Conservation (phyloP, 2,113 vertebrate genomes). For the Talpa occidentalis region DNA sequence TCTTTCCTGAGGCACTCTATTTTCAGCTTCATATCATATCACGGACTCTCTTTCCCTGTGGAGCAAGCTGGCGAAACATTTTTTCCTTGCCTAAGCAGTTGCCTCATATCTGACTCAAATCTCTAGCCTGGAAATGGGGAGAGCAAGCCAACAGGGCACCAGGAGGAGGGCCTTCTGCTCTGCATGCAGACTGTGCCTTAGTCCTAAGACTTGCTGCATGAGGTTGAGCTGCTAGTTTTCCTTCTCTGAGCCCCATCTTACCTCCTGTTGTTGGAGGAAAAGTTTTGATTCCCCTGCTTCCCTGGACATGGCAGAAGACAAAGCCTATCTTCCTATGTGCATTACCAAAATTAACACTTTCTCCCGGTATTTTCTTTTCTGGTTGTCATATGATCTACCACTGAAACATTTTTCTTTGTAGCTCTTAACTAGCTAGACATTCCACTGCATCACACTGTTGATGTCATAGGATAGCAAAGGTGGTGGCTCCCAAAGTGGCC, state of each 20-base stretch:
- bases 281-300: not conserved
- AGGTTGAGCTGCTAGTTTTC: not conserved
- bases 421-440: slow-evolving; percentile 80
- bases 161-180: slow-evolving; percentile 6
- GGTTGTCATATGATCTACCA: not conserved
- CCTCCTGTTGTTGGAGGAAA: not conserved
- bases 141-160: not conserved
- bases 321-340: not conserved
- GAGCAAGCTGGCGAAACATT: slow-evolving; percentile 75
- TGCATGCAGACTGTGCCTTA: not conserved
- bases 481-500: slow-evolving; percentile 65
- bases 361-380: not conserved
- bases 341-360: slow-evolving; percentile 47
- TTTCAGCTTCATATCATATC: slow-evolving; percentile 71
- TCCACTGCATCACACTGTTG: slow-evolving; percentile 83
- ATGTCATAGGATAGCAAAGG: slow-evolving; percentile 69
- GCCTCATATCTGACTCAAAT: slow-evolving; percentile 71
- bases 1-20: slow-evolving; percentile 72
- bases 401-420: slow-evolving; percentile 39
- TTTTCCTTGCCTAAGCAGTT: slow-evolving; percentile 81
- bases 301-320: not conserved
- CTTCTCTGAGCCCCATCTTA: not conserved
- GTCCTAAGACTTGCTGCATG: not conserved
- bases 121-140: slow-evolving; percentile 57
- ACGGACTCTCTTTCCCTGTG: slow-evolving; percentile 63